Evolutionary conservation across 2,113 vertebrate genomes (phyloP), one percentile per base, ranked within the genome.

Genomic region (Psephotus haematonotus): DNA sequence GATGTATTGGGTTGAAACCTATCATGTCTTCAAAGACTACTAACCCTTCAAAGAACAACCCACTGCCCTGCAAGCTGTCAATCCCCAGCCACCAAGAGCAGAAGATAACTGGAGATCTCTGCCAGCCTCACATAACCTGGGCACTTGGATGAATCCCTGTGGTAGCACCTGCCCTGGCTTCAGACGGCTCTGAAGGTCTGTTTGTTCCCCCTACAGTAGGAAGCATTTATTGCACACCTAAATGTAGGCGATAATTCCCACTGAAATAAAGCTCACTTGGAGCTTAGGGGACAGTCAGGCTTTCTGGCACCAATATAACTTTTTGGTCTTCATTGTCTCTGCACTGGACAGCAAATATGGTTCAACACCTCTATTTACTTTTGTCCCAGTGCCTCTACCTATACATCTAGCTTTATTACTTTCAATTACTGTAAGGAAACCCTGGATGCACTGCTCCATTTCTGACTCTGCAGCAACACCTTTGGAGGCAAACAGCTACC

Each of bases 81-180:
- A 46, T 44, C 50, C 17, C 43, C 41, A 55, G 29, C 19, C 72
- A 63, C 28, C 64, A 67, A 20, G 35, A 75, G 33, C 77, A 70
- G 74, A 63, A 50, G 68, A n/a, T 2, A 3, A n/a, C 6, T 22
- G 52, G 44, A 62, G 37, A 47, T n/a, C 57, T 41, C 64, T 75
- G 77, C 53, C 65, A 41, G 46, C 25, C 65, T 64, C 29, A 39
- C 43, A 14, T 3, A 18, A 28, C 2, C 17, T 17, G 7, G 23
- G 19, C 53, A 10, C 11, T 6, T 1, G 19, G 41, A 23, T 10
- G 15, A 6, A 9, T 3, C 39, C 3, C 13, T 1, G 12, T 5
- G 8, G 49, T 2, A 9, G 14, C 7, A 44, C 33, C 25, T 17
- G 39, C 17, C n/a, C 28, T 5, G 18, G 9, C 76, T 52, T 23